phyloP scores from a whole-genome alignment of 2,888 invertebrate genomes.

The Machimus atricapillus region DNA sequence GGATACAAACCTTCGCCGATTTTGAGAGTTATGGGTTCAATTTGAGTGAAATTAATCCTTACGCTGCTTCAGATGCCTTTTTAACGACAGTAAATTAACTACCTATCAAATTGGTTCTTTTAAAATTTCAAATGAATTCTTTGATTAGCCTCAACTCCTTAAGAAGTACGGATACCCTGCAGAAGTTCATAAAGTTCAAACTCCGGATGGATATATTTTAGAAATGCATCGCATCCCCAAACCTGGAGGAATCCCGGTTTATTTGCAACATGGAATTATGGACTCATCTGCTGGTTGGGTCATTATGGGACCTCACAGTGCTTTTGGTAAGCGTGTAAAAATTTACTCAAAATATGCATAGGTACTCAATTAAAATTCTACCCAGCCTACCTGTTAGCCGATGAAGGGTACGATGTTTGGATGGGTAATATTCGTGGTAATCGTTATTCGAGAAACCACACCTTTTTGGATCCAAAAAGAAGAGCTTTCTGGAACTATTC shows the following conservation, averaged over 20 bases:
- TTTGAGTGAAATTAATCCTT: slow-evolving; percentile 8
- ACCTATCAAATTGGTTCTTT: not conserved
- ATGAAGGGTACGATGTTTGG: slow-evolving; percentile 63
- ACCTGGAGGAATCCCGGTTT: slow-evolving; percentile 42
- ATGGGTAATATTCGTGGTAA: slow-evolving; percentile 62
- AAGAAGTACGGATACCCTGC: slow-evolving; percentile 67
- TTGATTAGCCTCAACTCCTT: slow-evolving; percentile 63
- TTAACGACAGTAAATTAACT: slow-evolving; percentile 38
- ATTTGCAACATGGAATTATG: slow-evolving; percentile 72
- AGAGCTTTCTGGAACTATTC: slow-evolving; percentile 71
- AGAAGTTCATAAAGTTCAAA: slow-evolving; percentile 68
- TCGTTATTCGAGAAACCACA: slow-evolving; percentile 61
- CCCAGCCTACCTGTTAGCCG: slow-evolving; percentile 61
- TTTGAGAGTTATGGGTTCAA: slow-evolving; percentile 31
- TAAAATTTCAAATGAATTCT: not conserved
- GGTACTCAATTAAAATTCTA: not conserved
- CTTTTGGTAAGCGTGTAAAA: slow-evolving; percentile 57
- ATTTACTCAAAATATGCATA: not conserved
- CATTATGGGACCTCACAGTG: slow-evolving; percentile 69
- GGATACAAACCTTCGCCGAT: not conserved
- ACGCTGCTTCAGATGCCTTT: slow-evolving; percentile 36
- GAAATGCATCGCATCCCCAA: slow-evolving; percentile 72
- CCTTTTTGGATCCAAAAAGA: slow-evolving; percentile 57
- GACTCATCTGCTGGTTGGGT: slow-evolving; percentile 75
- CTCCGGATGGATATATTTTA: slow-evolving; percentile 76